Evolutionary conservation across 2,113 vertebrate species (phyloP).

Genomic region (Epinephelus fuscoguttatus): DNA sequence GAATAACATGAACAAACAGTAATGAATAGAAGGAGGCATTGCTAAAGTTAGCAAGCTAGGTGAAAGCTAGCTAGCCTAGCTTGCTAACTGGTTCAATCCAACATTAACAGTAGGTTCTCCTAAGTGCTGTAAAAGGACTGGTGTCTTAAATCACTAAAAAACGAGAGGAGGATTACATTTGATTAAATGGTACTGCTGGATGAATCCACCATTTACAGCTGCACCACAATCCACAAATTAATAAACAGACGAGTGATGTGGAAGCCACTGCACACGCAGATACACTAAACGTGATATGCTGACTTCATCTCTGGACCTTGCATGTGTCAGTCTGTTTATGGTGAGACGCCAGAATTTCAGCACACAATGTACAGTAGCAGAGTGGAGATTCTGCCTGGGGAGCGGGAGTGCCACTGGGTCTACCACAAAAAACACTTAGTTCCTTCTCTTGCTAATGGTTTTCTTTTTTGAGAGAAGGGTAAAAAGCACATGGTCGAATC

Average conservation of each 20-base stretch:
- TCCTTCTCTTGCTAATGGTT: constrained; percentile 78
- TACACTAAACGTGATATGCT: constrained; percentile 6
- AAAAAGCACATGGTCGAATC: constrained; percentile 61
- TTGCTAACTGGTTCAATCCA: no score
- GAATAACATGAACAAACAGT: no score
- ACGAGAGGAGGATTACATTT: background rate
- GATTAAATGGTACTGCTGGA: no score
- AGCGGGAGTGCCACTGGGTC: constrained; percentile 70
- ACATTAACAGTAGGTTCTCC: no score
- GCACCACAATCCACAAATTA: constrained; percentile 1
- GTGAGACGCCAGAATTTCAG: constrained; percentile 63
- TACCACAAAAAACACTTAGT: constrained; percentile 85
- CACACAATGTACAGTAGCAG: constrained; percentile 72
- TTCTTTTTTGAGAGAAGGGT: constrained; percentile 75
- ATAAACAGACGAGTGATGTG: constrained; percentile 9
- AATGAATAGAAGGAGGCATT: no score
- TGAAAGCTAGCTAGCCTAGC: no score
- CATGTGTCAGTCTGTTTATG: constrained; percentile 52
- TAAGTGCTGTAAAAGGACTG: no score
- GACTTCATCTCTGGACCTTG: constrained; percentile 24
- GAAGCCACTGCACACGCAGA: background rate
- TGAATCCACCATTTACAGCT: background rate
- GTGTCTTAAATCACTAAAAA: background rate
- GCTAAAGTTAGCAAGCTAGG: no score
- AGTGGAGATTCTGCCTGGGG: constrained; percentile 68